These are phyloP conservation scores for Pituophis catenifer DNA, from an alignment of 2,113 vertebrate genomes.

Conservation along the genomic window DNA sequence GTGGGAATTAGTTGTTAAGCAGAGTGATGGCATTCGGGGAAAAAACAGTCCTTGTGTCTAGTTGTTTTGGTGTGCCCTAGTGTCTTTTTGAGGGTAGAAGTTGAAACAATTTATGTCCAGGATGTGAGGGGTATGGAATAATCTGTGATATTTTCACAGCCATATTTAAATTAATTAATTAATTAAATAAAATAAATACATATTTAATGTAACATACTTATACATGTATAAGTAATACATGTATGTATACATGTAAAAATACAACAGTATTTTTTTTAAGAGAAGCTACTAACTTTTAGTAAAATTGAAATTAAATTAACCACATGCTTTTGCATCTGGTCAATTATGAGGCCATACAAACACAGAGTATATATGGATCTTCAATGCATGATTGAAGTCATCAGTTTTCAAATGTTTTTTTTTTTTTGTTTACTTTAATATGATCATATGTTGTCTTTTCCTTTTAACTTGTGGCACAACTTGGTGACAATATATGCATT, in stretches of 20 bases:
- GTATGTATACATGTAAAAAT: too few relatives aligned
- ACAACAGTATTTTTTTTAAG: background rate
- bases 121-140: too few relatives aligned
- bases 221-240: background rate
- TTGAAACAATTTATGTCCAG: too few relatives aligned
- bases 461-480: background rate
- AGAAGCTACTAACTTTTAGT: background rate
- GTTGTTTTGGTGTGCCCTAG: too few relatives aligned
- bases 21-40: too few relatives aligned
- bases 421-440: background rate
- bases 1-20: too few relatives aligned
- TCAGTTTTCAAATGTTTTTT: background rate
- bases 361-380: background rate
- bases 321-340: background rate
- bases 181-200: too few relatives aligned
- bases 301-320: background rate
- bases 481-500: background rate
- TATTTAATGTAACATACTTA: too few relatives aligned
- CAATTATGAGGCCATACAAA: background rate
- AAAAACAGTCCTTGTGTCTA: too few relatives aligned
- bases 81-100: too few relatives aligned
- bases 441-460: background rate
- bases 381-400: background rate
- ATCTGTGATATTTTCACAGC: too few relatives aligned
- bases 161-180: too few relatives aligned